A percentile compares a stretch with the other conserved stretches of the same genome.
Evolutionary conservation across 2,888 invertebrate species (phyloP).

Genomic region (Nudaria mundana): DNA sequence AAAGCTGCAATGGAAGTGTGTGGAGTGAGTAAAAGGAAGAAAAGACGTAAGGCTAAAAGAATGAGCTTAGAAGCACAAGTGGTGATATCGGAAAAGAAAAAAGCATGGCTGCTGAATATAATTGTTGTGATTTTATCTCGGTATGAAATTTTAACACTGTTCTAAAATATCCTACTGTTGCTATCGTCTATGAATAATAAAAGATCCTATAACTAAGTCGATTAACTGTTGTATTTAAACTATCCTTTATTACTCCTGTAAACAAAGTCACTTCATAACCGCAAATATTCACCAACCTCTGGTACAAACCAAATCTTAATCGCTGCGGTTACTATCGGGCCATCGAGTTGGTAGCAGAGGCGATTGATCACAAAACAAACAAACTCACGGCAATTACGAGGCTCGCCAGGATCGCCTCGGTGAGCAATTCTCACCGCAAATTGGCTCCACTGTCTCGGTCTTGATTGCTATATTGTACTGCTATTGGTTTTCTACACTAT

Average conservation of each 20-base stretch:
- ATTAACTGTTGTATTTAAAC: neutral
- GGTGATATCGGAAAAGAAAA: too few relatives aligned
- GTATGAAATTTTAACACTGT: too few relatives aligned
- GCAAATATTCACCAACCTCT: neutral
- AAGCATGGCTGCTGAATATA: too few relatives aligned
- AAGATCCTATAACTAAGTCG: too few relatives aligned
- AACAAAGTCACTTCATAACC: neutral
- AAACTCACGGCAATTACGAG: slow-evolving; percentile 26
- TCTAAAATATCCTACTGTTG: too few relatives aligned
- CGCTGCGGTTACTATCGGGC: slow-evolving; percentile 12
- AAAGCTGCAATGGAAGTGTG: too few relatives aligned
- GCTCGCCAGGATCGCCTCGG: slow-evolving; percentile 9
- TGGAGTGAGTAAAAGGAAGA: too few relatives aligned
- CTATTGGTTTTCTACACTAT: neutral
- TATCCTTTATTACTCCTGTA: neutral
- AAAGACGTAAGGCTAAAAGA: too few relatives aligned
- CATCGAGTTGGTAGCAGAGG: slow-evolving; percentile 10
- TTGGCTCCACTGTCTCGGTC: slow-evolving; percentile 23
- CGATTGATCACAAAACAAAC: slow-evolving; percentile 26
- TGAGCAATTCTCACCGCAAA: slow-evolving; percentile 30
- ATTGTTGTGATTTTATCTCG: too few relatives aligned
- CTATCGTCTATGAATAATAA: too few relatives aligned
- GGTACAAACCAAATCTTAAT: slow-evolving; percentile 1
- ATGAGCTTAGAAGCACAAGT: too few relatives aligned
- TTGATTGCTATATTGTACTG: slow-evolving; percentile 31